These are phyloP conservation scores for Sebastolobus alascanus DNA, from an alignment of 2,797 vertebrate genomes.

Conservation along the genomic window DNA sequence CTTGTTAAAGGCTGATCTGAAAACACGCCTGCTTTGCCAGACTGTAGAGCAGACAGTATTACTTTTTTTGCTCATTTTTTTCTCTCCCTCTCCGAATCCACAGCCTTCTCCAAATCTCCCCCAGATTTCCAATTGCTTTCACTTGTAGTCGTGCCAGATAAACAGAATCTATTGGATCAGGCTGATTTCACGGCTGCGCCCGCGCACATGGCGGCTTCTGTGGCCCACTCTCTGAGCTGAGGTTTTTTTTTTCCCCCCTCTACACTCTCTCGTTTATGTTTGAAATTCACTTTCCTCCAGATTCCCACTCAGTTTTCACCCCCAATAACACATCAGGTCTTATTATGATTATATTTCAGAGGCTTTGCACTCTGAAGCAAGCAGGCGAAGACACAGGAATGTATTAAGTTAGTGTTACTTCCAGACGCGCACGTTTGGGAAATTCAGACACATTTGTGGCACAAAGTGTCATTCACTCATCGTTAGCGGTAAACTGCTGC, in stretches of 20 bases:
- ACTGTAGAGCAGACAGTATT: conserved; percentile 82
- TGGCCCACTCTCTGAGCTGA: conserved; percentile 80
- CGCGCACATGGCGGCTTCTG: conserved; percentile 84
- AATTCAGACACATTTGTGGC: conserved; percentile 32
- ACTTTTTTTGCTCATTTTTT: conserved; percentile 79
- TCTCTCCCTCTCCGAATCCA: conserved; percentile 71
- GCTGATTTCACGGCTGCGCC: conserved; percentile 85
- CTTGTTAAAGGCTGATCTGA: conserved; percentile 80
- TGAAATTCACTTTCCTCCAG: conserved; percentile 67
- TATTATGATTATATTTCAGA: conserved; percentile 44
- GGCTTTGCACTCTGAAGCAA: conserved; percentile 28
- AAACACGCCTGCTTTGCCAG: conserved; percentile 79
- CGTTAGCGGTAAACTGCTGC: conserved; percentile 29
- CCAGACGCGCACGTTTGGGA: conserved; percentile 16
- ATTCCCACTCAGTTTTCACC: conserved; percentile 54
- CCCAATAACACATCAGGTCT: conserved; percentile 47
- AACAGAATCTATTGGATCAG: conserved; percentile 88
- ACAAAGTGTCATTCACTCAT: conserved; percentile 37
- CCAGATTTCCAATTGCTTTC: conserved; percentile 86
- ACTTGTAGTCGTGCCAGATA: conserved; percentile 85
- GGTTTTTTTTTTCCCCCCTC: conserved; percentile 13
- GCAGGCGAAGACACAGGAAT: conserved; percentile 27
- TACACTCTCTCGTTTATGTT: conserved; percentile 60
- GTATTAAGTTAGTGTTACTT: conserved; percentile 28
- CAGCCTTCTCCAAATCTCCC: conserved; percentile 85